phyloP scores from a whole-genome alignment of 2,797 vertebrate genomes.

The Etheostoma perlongum region DNA sequence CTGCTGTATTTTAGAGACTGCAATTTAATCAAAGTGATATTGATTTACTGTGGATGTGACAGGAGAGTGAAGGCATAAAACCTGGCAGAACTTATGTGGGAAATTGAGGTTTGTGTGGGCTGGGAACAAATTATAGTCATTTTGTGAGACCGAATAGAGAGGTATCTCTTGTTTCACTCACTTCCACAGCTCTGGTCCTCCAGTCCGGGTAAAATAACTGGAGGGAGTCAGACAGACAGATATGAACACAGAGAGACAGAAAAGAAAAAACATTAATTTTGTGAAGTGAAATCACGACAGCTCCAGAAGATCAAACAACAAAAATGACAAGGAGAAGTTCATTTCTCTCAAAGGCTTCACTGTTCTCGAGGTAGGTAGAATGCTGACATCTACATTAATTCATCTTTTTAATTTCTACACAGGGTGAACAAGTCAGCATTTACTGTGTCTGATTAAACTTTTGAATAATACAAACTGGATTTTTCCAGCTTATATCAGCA shows the following conservation, averaged over 20 bases:
- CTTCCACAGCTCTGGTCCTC: conserved; percentile 91
- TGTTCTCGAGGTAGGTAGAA: conserved; percentile 20
- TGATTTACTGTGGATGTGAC: conserved; percentile 20
- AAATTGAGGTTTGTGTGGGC: background rate
- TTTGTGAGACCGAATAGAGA: background rate
- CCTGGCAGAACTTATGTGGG: background rate
- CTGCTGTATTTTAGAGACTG: background rate
- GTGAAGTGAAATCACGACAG: conserved; percentile 15
- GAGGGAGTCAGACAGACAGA: conserved; percentile 33
- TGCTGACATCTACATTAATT: conserved; percentile 47
- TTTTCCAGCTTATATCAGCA: conserved; percentile 35
- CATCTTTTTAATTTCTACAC: conserved; percentile 50
- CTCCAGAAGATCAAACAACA: conserved; percentile 41
- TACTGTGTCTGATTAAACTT: conserved; percentile 31
- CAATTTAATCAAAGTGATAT: conserved; percentile 2
- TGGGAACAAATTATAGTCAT: conserved; percentile 7
- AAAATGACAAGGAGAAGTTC: conserved; percentile 12
- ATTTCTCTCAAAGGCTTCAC: conserved; percentile 30
- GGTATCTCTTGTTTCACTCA: conserved; percentile 70
- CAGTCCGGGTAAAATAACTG: conserved; percentile 91
- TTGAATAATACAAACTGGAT: background rate
- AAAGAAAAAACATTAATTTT: conserved; percentile 6
- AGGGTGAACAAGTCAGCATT: conserved; percentile 47
- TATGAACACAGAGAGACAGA: conserved; percentile 34
- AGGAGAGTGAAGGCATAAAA: conserved; percentile 16